A percentile compares a stretch with the other conserved stretches of the same genome.
Conservation (phyloP, 1,140 invertebrate genomes). For the Zaprionus nigranus region DNA sequence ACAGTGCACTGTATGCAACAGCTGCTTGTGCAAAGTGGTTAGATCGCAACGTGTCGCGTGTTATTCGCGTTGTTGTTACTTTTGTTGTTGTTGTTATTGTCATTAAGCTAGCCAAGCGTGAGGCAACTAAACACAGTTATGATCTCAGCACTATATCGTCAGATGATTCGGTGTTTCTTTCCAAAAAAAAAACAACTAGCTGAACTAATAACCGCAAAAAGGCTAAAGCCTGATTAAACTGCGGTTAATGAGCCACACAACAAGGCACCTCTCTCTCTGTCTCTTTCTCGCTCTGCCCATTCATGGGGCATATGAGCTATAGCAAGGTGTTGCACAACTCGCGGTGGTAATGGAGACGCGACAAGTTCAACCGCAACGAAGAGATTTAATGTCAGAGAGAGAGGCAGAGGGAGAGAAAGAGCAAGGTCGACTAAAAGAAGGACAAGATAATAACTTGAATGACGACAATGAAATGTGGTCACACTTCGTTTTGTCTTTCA, state of each 20-base stretch:
- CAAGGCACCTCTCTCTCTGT: neutral
- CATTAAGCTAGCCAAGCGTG: slow-evolving; percentile 57
- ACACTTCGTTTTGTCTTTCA: neutral
- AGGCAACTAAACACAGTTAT: slow-evolving; percentile 31
- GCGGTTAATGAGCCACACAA: slow-evolving; percentile 74
- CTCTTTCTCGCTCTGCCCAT: neutral
- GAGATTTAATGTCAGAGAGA: slow-evolving; percentile 3
- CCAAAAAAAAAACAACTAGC: slow-evolving; percentile 46
- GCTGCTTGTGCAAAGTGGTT: neutral
- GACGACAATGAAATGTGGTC: slow-evolving; percentile 32
- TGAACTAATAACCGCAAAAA: slow-evolving; percentile 76
- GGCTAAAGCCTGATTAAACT: slow-evolving; percentile 76
- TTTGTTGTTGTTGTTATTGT: slow-evolving; percentile 20
- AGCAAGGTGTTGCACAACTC: slow-evolving; percentile 15
- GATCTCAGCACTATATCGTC: slow-evolving; percentile 25
- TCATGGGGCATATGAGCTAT: slow-evolving; percentile 32
- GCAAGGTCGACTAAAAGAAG: neutral
- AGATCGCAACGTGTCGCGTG: slow-evolving; percentile 14
- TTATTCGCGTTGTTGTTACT: slow-evolving; percentile 11
- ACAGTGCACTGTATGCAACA: slow-evolving; percentile 39
- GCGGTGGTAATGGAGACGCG: slow-evolving; percentile 42
- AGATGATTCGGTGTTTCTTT: slow-evolving; percentile 27
- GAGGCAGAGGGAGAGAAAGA: neutral
- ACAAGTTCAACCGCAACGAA: slow-evolving; percentile 37
- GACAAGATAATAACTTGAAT: slow-evolving; percentile 2